A percentile compares a stretch with the other conserved stretches of the same genome.
phyloP scores from a whole-genome alignment of 2,888 invertebrate species.

The Pollenia amentaria region DNA sequence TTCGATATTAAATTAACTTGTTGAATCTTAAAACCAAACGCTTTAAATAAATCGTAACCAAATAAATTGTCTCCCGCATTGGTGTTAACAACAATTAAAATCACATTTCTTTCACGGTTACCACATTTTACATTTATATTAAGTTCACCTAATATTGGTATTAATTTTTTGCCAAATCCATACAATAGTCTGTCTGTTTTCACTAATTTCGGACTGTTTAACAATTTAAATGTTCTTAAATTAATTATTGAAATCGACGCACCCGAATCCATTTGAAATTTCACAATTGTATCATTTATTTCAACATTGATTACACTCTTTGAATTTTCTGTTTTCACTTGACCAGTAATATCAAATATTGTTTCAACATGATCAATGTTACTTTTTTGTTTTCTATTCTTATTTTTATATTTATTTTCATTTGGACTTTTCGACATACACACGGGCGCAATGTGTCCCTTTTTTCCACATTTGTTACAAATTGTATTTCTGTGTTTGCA shows the following conservation, averaged over 20 bases:
- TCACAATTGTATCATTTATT: constrained; percentile 41
- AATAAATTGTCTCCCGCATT: not conserved
- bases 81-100: not conserved
- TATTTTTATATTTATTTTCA: constrained; percentile 1
- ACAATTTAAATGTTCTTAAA: constrained; percentile 45
- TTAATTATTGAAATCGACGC: constrained; percentile 67
- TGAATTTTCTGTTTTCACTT: constrained; percentile 32
- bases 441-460: constrained; percentile 56
- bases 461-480: constrained; percentile 60
- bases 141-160: constrained; percentile 50
- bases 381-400: constrained; percentile 35
- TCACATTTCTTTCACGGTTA: not conserved
- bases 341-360: constrained; percentile 35
- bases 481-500: constrained; percentile 58
- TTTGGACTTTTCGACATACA: constrained; percentile 44
- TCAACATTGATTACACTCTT: constrained; percentile 56
- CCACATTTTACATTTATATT: constrained; percentile 63
- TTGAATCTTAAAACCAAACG: constrained; percentile 62
- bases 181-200: constrained; percentile 43
- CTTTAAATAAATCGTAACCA: constrained; percentile 56
- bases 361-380: constrained; percentile 41
- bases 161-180: constrained; percentile 55
- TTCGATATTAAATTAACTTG: constrained; percentile 39
- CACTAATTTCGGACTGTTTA: constrained; percentile 39
- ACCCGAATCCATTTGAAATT: constrained; percentile 72